phyloP scores from a whole-genome alignment of 2,113 vertebrate species.

The Equus quagga region DNA sequence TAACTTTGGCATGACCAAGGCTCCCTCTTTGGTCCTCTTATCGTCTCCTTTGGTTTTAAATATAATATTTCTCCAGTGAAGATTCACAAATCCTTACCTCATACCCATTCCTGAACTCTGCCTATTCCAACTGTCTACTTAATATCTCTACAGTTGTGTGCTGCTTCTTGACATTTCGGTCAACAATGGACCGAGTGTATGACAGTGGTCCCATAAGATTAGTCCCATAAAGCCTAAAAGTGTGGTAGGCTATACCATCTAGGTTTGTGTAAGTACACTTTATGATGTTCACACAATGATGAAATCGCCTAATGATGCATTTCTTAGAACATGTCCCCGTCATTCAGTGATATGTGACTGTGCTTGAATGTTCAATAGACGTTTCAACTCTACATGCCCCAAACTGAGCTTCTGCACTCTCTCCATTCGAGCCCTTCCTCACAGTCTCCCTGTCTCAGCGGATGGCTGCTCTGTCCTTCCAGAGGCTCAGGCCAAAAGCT shows the following conservation, averaged over 20 bases:
- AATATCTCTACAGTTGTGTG: not conserved
- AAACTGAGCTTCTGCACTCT: accelerated
- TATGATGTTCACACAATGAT: too few species aligned
- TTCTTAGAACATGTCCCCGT: too few species aligned
- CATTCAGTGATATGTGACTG: too few species aligned
- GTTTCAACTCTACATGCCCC: accelerated
- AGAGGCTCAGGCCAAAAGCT: not conserved
- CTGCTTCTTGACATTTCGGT: too few species aligned
- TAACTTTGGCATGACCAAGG: accelerated
- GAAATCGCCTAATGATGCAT: too few species aligned
- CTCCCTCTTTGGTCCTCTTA: not conserved
- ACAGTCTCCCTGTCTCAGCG: not conserved
- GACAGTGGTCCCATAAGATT: too few species aligned
- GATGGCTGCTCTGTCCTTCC: not conserved
- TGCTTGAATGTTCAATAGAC: too few species aligned
- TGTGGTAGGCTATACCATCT: too few species aligned
- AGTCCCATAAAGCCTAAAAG: too few species aligned
- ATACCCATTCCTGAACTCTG: not conserved
- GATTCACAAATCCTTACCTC: not conserved
- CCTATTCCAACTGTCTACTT: not conserved
- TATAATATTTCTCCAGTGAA: accelerated
- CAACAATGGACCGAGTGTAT: too few species aligned
- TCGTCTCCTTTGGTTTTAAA: accelerated
- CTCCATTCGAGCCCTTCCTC: accelerated
- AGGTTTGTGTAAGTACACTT: too few species aligned